phyloP scores from a whole-genome alignment of 2,113 vertebrate species.

The Centropus bengalensis region DNA sequence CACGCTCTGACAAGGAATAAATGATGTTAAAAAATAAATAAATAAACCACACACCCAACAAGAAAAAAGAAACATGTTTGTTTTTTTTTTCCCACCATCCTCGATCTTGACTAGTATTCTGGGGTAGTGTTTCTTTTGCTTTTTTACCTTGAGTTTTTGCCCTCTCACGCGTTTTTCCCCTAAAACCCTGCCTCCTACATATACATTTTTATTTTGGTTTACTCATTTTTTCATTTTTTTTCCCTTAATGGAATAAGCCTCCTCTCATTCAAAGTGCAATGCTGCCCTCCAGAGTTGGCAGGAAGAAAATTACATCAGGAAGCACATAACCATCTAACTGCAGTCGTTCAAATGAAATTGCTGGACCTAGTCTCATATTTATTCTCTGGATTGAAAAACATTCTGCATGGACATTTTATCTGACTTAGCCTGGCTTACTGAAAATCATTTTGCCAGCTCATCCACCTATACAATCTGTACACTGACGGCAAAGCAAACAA shows the following conservation, averaged over 20 bases:
- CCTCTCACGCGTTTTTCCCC: background rate
- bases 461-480: background rate
- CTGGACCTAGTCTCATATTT: slow-evolving; percentile 3
- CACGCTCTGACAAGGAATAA: slow-evolving; percentile 1
- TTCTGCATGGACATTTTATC: slow-evolving; percentile 24
- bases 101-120: slow-evolving; percentile 35
- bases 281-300: slow-evolving; percentile 73
- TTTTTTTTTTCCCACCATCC: background rate
- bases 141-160: background rate
- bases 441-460: slow-evolving; percentile 39
- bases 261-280: slow-evolving; percentile 72
- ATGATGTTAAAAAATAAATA: background rate
- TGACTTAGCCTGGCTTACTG: slow-evolving; percentile 26
- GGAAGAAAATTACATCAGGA: background rate
- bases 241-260: slow-evolving; percentile 11
- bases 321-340: background rate
- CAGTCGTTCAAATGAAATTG: background rate
- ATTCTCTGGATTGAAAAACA: slow-evolving; percentile 11
- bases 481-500: slow-evolving; percentile 17
- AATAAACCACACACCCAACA: background rate
- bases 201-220: background rate
- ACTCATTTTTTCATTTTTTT: slow-evolving; percentile 45
- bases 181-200: background rate
- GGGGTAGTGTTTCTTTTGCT: slow-evolving; percentile 35
- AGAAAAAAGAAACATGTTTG: too few relatives aligned